phyloP scores from a whole-genome alignment of 1,140 invertebrate genomes.

The Akabosia matsudoensis region DNA sequence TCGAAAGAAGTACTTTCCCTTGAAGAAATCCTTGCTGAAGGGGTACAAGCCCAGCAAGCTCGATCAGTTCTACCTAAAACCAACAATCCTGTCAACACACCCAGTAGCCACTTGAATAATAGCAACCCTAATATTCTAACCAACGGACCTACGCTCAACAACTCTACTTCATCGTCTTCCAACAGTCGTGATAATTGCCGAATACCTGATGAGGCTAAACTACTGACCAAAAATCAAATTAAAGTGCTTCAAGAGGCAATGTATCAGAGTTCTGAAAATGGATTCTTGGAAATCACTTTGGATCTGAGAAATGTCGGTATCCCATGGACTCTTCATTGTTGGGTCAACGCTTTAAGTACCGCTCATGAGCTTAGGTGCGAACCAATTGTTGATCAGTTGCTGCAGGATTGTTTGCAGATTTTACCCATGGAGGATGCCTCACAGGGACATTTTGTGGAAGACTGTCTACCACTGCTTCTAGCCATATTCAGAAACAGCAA shows the following conservation, averaged over 20 bases:
- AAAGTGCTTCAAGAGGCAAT: slow-evolving; percentile 84
- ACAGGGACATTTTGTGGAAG: slow-evolving; percentile 72
- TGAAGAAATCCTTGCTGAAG: slow-evolving; percentile 86
- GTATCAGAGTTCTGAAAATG: slow-evolving; percentile 87
- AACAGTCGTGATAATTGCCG: background rate
- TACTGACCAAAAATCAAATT: slow-evolving; percentile 72
- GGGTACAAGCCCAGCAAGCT: slow-evolving; percentile 51
- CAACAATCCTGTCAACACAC: slow-evolving; percentile 12
- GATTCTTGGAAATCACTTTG: slow-evolving; percentile 80
- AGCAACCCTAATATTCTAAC: background rate
- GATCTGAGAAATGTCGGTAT: slow-evolving; percentile 77
- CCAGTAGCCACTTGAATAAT: background rate
- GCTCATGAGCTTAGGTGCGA: slow-evolving; percentile 78
- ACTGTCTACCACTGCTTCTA: slow-evolving; percentile 82
- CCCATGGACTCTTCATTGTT: slow-evolving; percentile 84
- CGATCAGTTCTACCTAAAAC: slow-evolving; percentile 3
- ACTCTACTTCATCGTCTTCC: background rate
- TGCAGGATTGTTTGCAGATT: slow-evolving; percentile 85
- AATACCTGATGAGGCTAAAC: slow-evolving; percentile 53
- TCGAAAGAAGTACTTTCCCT: slow-evolving; percentile 74
- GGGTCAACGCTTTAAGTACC: slow-evolving; percentile 82
- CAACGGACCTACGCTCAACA: background rate
- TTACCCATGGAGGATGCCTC: slow-evolving; percentile 78
- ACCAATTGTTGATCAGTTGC: slow-evolving; percentile 79
- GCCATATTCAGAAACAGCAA: slow-evolving; percentile 86